phyloP scores from a whole-genome alignment of 1,140 invertebrate genomes.

The Drosophila busckii region DNA sequence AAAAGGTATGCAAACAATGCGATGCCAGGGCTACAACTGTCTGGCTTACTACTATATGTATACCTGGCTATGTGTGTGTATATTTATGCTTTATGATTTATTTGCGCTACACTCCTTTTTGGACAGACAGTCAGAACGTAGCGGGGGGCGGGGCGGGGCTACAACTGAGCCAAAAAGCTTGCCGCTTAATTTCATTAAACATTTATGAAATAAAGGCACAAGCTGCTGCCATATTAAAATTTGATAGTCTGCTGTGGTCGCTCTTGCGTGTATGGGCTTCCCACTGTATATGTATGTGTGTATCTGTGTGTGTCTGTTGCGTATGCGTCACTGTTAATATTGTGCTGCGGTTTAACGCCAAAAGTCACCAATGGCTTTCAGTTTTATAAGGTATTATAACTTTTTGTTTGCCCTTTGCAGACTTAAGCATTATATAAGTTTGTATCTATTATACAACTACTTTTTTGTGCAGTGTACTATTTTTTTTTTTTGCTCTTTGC shows the following conservation, averaged over 20 bases:
- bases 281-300: constrained; percentile 8
- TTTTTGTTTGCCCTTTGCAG: background rate
- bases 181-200: constrained; percentile 76
- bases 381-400: background rate
- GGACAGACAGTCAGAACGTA: constrained; percentile 45
- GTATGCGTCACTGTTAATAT: constrained; percentile 73
- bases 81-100: constrained; percentile 71
- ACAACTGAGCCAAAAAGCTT: constrained; percentile 65
- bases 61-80: too few relatives aligned
- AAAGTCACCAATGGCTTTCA: constrained; percentile 48
- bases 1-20: constrained; percentile 71
- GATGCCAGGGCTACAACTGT: constrained; percentile 22
- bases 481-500: background rate
- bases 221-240: constrained; percentile 70
- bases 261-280: constrained; percentile 11
- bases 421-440: background rate
- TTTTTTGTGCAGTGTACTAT: background rate
- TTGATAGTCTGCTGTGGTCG: constrained; percentile 65
- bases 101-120: constrained; percentile 47
- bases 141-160: background rate
- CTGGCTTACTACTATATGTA: constrained; percentile 65
- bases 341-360: constrained; percentile 64
- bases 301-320: constrained; percentile 12
- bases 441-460: background rate
- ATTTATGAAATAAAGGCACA: constrained; percentile 75